These are phyloP conservation scores for Anguilla pacifica DNA, from an alignment of 2,797 vertebrate species.

Conservation along the genomic window DNA sequence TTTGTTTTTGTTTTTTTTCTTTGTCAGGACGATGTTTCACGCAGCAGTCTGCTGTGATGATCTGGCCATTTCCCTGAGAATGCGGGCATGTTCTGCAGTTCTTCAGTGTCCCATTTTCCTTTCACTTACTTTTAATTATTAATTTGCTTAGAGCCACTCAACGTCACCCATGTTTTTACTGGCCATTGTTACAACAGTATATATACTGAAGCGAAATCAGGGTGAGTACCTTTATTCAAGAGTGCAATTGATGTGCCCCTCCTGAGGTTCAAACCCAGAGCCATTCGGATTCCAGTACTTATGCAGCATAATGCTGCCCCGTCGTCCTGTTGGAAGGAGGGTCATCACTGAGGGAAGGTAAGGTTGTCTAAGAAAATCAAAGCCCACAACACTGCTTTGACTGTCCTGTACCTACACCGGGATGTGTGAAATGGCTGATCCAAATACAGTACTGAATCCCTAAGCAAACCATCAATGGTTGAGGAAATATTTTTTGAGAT, in stretches of 20 bases:
- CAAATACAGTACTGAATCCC: too few species aligned
- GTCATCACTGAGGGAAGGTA: background rate
- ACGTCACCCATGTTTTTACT: background rate
- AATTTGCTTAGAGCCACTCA: background rate
- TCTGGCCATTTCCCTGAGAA: background rate
- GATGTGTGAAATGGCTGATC: background rate
- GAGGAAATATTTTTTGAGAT: background rate
- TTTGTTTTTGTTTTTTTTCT: background rate
- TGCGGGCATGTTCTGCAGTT: slow-evolving; percentile 48
- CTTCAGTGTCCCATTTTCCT: slow-evolving; percentile 65
- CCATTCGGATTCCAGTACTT: background rate
- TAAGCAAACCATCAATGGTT: background rate
- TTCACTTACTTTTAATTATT: slow-evolving; percentile 15
- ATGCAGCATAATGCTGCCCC: too few species aligned
- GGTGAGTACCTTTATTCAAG: background rate
- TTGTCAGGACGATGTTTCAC: background rate
- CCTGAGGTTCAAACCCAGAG: background rate
- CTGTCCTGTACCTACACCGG: background rate
- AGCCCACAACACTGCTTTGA: background rate
- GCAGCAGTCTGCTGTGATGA: background rate
- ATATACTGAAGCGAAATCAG: background rate
- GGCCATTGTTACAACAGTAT: background rate
- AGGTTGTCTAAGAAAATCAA: background rate
- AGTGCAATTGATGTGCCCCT: background rate
- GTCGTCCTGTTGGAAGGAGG: too few species aligned